These are phyloP conservation scores for Hesperophylax magnus DNA, from an alignment of 1,140 invertebrate genomes.

Conservation along the genomic window DNA sequence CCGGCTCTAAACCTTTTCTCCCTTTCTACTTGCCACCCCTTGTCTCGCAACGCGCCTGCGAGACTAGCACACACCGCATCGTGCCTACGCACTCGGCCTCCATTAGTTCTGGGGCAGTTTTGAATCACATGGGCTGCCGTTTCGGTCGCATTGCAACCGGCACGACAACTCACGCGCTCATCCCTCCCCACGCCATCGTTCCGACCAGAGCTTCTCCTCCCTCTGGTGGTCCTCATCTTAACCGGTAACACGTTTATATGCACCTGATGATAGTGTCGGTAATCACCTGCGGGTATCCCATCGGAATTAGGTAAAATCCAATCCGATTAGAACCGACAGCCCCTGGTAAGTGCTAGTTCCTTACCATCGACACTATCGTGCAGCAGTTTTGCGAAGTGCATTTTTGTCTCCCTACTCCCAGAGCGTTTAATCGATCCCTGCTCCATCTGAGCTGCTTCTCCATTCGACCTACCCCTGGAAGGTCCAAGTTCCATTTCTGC, in stretches of 20 bases:
- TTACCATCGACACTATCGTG: slow-evolving; percentile 51
- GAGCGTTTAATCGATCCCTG: slow-evolving; percentile 45
- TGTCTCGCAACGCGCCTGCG: neutral
- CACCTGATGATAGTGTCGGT: neutral
- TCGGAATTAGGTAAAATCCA: slow-evolving; percentile 26
- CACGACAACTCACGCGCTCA: slow-evolving; percentile 56
- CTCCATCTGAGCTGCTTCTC: slow-evolving; percentile 51
- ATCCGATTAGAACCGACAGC: slow-evolving; percentile 14
- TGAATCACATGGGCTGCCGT: slow-evolving; percentile 63
- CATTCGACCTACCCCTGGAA: too few species aligned
- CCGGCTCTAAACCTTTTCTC: neutral
- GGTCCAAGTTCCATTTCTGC: too few species aligned
- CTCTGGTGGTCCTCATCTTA: slow-evolving; percentile 24
- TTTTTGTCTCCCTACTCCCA: slow-evolving; percentile 2
- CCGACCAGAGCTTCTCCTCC: neutral
- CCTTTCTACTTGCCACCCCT: neutral
- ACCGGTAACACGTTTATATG: neutral
- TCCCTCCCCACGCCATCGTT: neutral
- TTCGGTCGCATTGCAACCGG: slow-evolving; percentile 59
- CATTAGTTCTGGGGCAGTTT: slow-evolving; percentile 61
- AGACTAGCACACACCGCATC: neutral
- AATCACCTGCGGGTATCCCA: neutral
- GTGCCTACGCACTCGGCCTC: slow-evolving; percentile 60
- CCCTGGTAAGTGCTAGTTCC: slow-evolving; percentile 51
- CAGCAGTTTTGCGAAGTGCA: neutral